Conservation (phyloP, 1,140 invertebrate genomes). For the Drosophila punjabiensis region DNA sequence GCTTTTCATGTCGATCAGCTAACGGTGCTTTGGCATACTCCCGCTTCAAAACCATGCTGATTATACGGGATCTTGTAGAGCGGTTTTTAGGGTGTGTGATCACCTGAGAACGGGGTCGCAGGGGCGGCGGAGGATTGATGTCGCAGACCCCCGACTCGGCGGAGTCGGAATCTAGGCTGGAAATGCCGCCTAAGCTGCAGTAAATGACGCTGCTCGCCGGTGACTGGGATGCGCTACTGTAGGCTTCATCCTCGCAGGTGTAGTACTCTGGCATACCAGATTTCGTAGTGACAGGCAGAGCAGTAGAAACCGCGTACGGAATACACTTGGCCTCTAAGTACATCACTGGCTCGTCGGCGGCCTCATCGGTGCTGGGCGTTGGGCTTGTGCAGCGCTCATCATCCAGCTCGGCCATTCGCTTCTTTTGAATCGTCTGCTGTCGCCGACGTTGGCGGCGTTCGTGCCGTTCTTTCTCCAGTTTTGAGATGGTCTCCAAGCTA, state of each 20-base stretch:
- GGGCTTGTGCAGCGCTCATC: constrained; percentile 47
- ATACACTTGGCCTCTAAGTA: constrained; percentile 72
- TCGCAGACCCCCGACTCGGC: constrained; percentile 66
- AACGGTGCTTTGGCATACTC: constrained; percentile 42
- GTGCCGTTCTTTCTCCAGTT: constrained; percentile 58
- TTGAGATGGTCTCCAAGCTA: constrained; percentile 67
- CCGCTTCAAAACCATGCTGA: constrained; percentile 68
- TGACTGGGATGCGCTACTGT: constrained; percentile 53
- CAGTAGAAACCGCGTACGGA: constrained; percentile 53
- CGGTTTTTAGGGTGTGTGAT: constrained; percentile 42
- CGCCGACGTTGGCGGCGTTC: constrained; percentile 50
- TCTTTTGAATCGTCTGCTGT: constrained; percentile 32
- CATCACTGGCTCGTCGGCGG: constrained; percentile 59
- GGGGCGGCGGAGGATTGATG: constrained; percentile 1
- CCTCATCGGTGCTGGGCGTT: constrained; percentile 62
- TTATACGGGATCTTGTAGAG: constrained; percentile 67
- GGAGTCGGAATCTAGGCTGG: constrained; percentile 49
- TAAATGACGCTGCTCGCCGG: constrained; percentile 66
- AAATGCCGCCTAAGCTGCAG: constrained; percentile 46
- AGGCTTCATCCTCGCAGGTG: constrained; percentile 67
- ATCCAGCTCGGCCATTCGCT: constrained; percentile 44
- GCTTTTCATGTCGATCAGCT: constrained; percentile 5
- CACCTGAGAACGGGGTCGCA: constrained; percentile 59
- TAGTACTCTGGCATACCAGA: constrained; percentile 30
- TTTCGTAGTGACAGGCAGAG: neutral